These are phyloP conservation scores for Spizella passerina DNA, from an alignment of 2,797 vertebrate genomes.

Conservation along the genomic window DNA sequence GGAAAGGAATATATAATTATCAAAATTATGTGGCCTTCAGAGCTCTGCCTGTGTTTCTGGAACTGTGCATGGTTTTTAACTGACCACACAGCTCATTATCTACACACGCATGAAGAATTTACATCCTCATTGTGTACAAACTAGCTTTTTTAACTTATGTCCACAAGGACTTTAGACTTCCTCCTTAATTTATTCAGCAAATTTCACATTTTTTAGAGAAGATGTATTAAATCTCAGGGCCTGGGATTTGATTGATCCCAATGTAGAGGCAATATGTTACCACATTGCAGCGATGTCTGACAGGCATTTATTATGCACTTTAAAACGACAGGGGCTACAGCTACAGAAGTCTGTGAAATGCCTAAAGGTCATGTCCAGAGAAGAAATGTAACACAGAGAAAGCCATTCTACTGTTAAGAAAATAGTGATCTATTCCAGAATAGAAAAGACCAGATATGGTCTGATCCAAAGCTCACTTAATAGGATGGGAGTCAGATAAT, in stretches of 20 bases:
- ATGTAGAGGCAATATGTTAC: constrained; percentile 57
- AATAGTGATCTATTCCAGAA: not conserved
- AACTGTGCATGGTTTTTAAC: not conserved
- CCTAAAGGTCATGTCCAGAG: constrained; percentile 42
- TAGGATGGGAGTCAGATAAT: not conserved
- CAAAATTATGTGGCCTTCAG: not conserved
- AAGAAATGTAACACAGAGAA: constrained; percentile 12
- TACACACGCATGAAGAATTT: not conserved
- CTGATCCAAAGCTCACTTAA: not conserved
- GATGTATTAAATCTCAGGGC: constrained; percentile 48
- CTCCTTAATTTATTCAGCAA: constrained; percentile 65
- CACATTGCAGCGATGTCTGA: constrained; percentile 44
- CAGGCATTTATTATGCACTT: constrained; percentile 71
- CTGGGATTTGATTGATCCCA: constrained; percentile 68
- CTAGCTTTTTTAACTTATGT: constrained; percentile 49
- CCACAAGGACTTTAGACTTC: constrained; percentile 16
- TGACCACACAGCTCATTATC: not conserved
- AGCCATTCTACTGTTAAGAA: not conserved
- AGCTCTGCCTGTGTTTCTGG: not conserved
- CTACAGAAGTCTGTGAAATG: constrained; percentile 37
- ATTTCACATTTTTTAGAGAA: constrained; percentile 63
- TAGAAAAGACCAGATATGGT: not conserved
- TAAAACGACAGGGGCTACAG: constrained; percentile 36
- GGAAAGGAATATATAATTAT: not conserved
- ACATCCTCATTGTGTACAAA: not conserved